phyloP scores from a whole-genome alignment of 2,797 vertebrate species.

The Erithacus rubecula region DNA sequence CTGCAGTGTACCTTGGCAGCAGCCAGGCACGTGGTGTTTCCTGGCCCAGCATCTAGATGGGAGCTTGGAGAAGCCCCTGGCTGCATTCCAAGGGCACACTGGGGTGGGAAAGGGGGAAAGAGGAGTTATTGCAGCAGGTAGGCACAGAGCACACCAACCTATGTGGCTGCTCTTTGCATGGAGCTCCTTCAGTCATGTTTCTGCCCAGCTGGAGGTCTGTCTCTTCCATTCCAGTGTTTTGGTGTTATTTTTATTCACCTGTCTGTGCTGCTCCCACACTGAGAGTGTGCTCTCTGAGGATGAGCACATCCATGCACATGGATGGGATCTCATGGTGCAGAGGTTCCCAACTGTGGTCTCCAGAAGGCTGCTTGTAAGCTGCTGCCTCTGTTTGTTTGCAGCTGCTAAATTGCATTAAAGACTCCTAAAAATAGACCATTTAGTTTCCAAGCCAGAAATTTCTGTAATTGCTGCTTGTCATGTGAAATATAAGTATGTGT shows the following conservation, averaged over 20 bases:
- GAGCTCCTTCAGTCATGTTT: not conserved
- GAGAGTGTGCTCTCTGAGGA: not conserved
- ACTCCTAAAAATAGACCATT: not conserved
- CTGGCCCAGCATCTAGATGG: not conserved
- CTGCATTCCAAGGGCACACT: fast-evolving
- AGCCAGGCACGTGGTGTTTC: not conserved
- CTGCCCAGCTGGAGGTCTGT: not conserved
- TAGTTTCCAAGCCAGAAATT: not conserved
- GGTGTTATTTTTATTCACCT: not conserved
- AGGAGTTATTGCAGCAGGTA: not conserved
- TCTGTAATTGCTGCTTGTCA: not conserved
- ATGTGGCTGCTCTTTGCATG: not conserved
- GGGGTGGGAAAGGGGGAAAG: not conserved
- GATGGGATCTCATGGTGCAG: too few species aligned
- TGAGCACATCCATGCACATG: not conserved
- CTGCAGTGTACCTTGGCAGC: not conserved
- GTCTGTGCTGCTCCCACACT: not conserved
- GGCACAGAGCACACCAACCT: not conserved
- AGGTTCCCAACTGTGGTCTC: not conserved
- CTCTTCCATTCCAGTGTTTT: too few species aligned
- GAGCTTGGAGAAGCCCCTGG: not conserved
- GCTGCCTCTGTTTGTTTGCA: slow-evolving; percentile 15
- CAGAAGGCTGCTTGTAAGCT: not conserved
- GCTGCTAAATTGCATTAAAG: slow-evolving; percentile 26
- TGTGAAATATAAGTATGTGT: not conserved